A percentile compares a stretch with the other conserved stretches of the same genome.
phyloP scores from a whole-genome alignment of 2,888 invertebrate genomes.

The Fragum sueziense region DNA sequence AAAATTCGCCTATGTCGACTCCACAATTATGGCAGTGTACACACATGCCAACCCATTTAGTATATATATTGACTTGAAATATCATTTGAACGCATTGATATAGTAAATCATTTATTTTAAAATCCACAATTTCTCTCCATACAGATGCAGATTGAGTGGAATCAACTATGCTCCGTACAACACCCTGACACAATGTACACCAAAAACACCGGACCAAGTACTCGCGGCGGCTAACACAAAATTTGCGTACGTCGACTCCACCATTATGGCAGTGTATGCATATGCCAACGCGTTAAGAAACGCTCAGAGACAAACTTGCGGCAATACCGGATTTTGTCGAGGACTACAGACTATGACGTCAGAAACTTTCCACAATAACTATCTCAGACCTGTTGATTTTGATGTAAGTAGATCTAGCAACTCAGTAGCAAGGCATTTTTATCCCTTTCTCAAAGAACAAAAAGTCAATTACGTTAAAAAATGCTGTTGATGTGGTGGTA shows the following conservation, averaged over 20 bases:
- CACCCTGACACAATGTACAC: constrained; percentile 55
- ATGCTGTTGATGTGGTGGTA: too few species aligned
- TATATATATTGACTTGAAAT: too few species aligned
- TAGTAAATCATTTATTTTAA: too few species aligned
- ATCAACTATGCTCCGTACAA: constrained; percentile 65
- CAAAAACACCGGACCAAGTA: constrained; percentile 36
- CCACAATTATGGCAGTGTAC: constrained; percentile 73
- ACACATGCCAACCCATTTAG: too few species aligned
- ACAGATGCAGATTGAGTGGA: constrained; percentile 51
- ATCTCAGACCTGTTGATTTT: constrained; percentile 64
- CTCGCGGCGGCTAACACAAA: constrained; percentile 43
- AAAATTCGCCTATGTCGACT: constrained; percentile 66
- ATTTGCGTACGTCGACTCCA: constrained; percentile 66
- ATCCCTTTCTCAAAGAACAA: too few species aligned
- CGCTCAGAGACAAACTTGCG: constrained; percentile 65
- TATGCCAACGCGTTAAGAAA: constrained; percentile 72
- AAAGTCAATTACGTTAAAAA: too few species aligned
- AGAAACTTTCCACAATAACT: constrained; percentile 62
- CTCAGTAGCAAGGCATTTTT: too few species aligned
- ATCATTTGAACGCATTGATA: too few species aligned
- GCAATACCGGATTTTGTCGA: constrained; percentile 57
- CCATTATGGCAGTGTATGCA: constrained; percentile 74
- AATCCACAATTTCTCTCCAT: too few species aligned
- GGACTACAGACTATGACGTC: constrained; percentile 62
- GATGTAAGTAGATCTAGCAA: constrained; percentile 61